Base-by-base conservation (phyloP, 2,797 vertebrate species). In the Cynodonichthys magdalenae region DNA sequence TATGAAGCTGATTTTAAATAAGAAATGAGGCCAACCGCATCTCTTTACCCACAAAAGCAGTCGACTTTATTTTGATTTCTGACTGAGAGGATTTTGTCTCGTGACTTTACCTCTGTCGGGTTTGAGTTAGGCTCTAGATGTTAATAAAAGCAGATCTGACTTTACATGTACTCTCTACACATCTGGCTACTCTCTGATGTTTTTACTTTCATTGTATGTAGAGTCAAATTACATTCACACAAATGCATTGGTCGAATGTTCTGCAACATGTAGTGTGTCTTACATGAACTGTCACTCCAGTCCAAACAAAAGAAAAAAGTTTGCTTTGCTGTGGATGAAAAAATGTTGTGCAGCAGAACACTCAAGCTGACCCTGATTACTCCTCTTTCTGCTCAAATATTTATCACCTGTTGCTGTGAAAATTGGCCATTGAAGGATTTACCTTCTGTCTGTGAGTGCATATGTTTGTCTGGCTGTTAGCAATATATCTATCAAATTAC, bases 1-100 rank as follows among this genome's bases (percentile, higher is more conserved):
- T 92, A 92, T 91, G 86, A 83, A 92, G 86, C 81, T 84, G 89
- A 87, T 89, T 92, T 88, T 88, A 89, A 93, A 93, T 91, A 90
- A 89, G 87, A 90, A 92, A 92, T 83, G 83, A 89, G 81, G 80
- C 74, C 87, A 81, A 71, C 79, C 75, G 58, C 42, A 45, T 83
- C 72, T 55, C 59, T 77, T 73, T 69, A 63, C 60, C 48, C 50
- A 77, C 59, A 83, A 74, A 75, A 71, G 62, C 79, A 70, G 31
- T 65, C 54, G 34, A 64, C 62, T 74, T 74, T 71, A 70, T 84
- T 87, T 82, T 67, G 55, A 73, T 82, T 73, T 73, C 44, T 4
- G 46, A 76, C 64, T 77, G 61, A 53, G 39, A 54, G 6, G 10
- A 42, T 44, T 71, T 60, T 63, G 28, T 50, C 59, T 50, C 49